Base-by-base conservation (phyloP, 1,140 invertebrate species). In the Drosophila tropicalis region DNA sequence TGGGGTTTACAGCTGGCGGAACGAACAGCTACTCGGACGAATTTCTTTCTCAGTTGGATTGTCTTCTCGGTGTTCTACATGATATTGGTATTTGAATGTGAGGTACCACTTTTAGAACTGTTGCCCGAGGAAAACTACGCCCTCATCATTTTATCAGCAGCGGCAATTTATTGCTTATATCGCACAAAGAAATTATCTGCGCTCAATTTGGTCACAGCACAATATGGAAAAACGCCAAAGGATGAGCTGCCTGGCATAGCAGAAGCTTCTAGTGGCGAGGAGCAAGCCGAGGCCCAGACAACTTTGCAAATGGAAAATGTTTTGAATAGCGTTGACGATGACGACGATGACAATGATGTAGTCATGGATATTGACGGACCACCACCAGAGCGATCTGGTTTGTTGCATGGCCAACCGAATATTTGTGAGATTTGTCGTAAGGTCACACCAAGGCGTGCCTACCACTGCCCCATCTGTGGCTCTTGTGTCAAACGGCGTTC, bases 11-110 rank as follows among this genome's bases (percentile, higher is more conserved):
- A 76, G 36, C 58, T 84, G 36, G 90, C 89, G 0, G 89, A 90
- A 64, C 66, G 72, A 0, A 83, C 68, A 5, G 60, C 75, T n/a
- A 86, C 84, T 19, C 82, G 81, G 3, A 92, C 92, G 0, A 90
- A 85, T 10, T 93, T 93, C 72, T 93, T 93, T 68, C 72, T 90
- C 13, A 83, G 92, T 40, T 93, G 93, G 93, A 76, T 90, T 9
- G 51, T 92, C 10, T 90, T 90, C 19, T 93, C 93, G 0, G 65
- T 92, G 4, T 13, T 91, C 5, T 91, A 92, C 29, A 79, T 93
- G 67, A 79, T 90, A 6, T 29, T 92, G 5, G 72, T 93, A 12
- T 93, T 93, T 62, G 90, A 93, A 74, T 72, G 82, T 12, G 81
- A 85, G 29, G 90, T 93, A 1, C 90, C 90, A 6, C 67, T 93